Evolutionary conservation across 2,888 invertebrate species (phyloP), one percentile per base, ranked within the genome.

Genomic region (Argyra leucocephala): DNA sequence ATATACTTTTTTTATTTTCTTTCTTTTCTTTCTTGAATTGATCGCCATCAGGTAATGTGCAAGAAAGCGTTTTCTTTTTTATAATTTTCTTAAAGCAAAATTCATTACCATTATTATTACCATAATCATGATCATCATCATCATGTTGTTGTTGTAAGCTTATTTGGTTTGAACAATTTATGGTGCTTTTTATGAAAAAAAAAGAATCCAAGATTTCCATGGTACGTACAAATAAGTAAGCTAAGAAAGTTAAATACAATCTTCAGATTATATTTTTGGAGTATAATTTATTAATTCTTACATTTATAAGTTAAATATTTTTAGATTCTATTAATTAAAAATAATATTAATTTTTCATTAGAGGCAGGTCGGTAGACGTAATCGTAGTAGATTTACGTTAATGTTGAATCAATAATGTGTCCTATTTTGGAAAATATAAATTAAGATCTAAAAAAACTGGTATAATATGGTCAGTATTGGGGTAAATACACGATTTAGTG

Each of bases 41-140:
- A 48, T 48, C 48, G 48, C 48, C 48, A 48, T 37, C 26, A 26
- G 48, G 48, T 48, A 48, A 15, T 48, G 48, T 18, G 48, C 48
- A 18, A 48, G 48, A 48, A 48, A 48, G 48, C 48, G 48, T 48
- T 48, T 18, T 48, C 48, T 48, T 48, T 48, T 48, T 48, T 48
- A 48, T 48, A 48, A n/a, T 48, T 6, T 48, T 48, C 48, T 48
- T 48, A 3, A 15, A 48, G 48, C 15, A 48, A 48, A 48, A 48
- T 18, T 1, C 12, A 48, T 48, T 48, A 48, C 48, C 2, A 48
- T 18, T 18, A 48, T 48, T 48, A 48, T 48, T 5, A 15, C 48
- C 18, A 9, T 48, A 48, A 18, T 15, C 2, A 48, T 48, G 18
- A 48, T 48, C 48, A 48, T 15, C 18, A 48, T 48, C 48, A 48